Evolutionary conservation across 2,888 invertebrate species (phyloP).

Genomic region (Leucania comma): DNA sequence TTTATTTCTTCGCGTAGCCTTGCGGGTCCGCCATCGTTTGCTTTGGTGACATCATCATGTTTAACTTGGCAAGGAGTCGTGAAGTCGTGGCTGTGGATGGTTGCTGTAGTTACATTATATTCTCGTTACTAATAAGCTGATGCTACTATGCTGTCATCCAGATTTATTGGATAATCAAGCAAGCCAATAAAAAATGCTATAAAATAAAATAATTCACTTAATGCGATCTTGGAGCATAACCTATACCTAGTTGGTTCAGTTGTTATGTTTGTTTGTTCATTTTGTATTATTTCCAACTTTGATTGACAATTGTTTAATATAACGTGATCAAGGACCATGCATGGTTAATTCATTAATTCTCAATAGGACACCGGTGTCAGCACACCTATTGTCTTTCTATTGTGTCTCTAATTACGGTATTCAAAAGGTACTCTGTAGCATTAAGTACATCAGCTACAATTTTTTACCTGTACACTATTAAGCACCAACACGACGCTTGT

Average conservation of each 20-base stretch:
- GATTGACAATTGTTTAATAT: slow-evolving; percentile 6
- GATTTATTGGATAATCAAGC: slow-evolving; percentile 41
- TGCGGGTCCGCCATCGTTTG: slow-evolving; percentile 74
- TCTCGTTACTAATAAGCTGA: slow-evolving; percentile 53
- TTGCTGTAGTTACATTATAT: slow-evolving; percentile 63
- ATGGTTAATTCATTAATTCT: no score
- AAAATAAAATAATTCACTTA: slow-evolving; percentile 24
- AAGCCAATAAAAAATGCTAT: slow-evolving; percentile 41
- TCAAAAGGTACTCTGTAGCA: slow-evolving; percentile 28
- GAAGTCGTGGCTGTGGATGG: slow-evolving; percentile 64
- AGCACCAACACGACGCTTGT: slow-evolving; percentile 2
- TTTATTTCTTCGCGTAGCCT: slow-evolving; percentile 71
- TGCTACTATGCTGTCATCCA: slow-evolving; percentile 59
- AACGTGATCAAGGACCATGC: neutral
- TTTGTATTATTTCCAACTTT: neutral
- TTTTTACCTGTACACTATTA: slow-evolving; percentile 14
- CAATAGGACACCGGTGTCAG: no score
- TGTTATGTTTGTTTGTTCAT: slow-evolving; percentile 9
- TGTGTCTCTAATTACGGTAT: no score
- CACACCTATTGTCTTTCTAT: no score
- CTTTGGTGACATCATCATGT: slow-evolving; percentile 78
- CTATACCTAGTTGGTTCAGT: neutral
- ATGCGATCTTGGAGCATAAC: neutral
- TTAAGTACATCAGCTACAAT: neutral
- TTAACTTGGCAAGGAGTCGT: slow-evolving; percentile 69